Conservation (phyloP, 2,797 vertebrate species). For the Limosa lapponica region DNA sequence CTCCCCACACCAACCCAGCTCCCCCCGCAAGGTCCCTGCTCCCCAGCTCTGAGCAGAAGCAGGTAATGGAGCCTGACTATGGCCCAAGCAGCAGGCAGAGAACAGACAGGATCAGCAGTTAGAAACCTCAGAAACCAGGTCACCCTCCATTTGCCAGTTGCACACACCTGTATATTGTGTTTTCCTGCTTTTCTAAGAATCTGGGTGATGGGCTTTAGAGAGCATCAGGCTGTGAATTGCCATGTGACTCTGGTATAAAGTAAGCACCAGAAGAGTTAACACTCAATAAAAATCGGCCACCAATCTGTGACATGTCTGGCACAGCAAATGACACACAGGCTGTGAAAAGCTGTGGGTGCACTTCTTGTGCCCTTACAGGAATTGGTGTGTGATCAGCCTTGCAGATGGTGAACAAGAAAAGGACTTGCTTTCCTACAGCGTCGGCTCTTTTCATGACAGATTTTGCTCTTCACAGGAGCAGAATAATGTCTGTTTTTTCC, state of each 20-base stretch:
- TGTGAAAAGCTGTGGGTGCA: neutral
- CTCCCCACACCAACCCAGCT: neutral
- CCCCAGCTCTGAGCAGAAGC: neutral
- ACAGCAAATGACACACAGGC: neutral
- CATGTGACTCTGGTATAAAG: neutral
- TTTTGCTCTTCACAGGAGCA: neutral
- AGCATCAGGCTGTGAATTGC: neutral
- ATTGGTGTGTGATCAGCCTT: accelerated
- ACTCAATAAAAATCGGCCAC: neutral
- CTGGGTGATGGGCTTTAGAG: neutral
- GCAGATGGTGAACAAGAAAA: accelerated
- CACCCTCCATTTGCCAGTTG: neutral
- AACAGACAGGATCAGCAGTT: neutral
- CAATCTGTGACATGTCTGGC: neutral
- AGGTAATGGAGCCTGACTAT: neutral
- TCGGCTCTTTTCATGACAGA: accelerated
- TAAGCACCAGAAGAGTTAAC: neutral
- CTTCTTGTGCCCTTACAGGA: neutral
- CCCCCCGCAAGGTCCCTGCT: neutral
- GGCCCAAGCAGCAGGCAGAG: neutral
- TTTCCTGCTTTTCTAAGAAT: neutral
- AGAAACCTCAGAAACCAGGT: neutral
- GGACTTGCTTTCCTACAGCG: neutral
- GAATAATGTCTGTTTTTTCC: neutral
- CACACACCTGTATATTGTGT: neutral